phyloP scores from a whole-genome alignment of 2,113 vertebrate species.

The Mesocricetus auratus region DNA sequence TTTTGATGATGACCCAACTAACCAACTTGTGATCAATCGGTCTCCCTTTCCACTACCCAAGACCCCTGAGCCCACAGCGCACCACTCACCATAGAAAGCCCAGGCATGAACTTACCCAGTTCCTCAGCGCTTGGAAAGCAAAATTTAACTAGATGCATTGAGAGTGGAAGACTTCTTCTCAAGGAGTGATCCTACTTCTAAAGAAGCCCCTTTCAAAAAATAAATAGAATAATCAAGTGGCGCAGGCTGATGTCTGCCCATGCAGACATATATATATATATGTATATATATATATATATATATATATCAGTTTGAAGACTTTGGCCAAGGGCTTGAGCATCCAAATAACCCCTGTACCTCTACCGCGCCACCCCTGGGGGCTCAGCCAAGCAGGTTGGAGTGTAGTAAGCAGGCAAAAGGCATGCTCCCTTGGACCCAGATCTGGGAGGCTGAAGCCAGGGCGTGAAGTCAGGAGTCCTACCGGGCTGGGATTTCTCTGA shows the following conservation, averaged over 20 bases:
- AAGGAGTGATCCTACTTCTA: constrained; percentile 74
- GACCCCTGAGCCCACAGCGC: not conserved
- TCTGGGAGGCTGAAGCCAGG: constrained; percentile 86
- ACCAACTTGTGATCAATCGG: not conserved
- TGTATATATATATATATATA: too few species aligned
- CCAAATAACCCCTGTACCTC: constrained; percentile 62
- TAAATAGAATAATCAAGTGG: constrained; percentile 78
- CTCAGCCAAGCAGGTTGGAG: constrained; percentile 72
- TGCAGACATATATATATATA: too few species aligned
- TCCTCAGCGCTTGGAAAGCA: constrained; percentile 58
- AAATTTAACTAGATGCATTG: constrained; percentile 55
- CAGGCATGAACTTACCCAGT: constrained; percentile 85
- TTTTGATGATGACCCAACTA: constrained; percentile 10
- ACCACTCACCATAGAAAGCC: constrained; percentile 24
- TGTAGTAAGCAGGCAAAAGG: constrained; percentile 70
- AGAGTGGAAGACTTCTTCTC: constrained; percentile 45
- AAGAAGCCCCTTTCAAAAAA: constrained; percentile 72
- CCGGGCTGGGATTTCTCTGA: constrained; percentile 89
- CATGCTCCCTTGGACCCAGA: constrained; percentile 77
- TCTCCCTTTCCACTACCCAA: constrained; percentile 35
- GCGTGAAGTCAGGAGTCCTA: constrained; percentile 88
- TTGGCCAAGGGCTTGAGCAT: constrained; percentile 71
- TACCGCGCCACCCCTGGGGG: constrained; percentile 29
- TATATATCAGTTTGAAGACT: constrained; percentile 81
- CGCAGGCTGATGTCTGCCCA: constrained; percentile 83